Conservation (phyloP, 1,140 invertebrate genomes). For the Coptotermes formosanus region DNA sequence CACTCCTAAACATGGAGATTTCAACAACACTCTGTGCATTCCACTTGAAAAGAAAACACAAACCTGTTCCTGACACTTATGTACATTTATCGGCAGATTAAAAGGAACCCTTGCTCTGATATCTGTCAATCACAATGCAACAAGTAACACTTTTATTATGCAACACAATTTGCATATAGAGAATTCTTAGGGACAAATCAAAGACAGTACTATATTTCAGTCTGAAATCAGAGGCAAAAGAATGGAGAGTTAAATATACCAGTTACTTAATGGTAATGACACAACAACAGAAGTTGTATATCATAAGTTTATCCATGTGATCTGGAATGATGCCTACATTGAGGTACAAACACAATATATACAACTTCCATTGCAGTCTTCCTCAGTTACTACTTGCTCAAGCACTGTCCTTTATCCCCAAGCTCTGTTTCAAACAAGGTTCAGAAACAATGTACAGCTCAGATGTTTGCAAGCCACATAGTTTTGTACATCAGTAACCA, state of each 20-base stretch:
- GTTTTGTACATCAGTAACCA: background rate
- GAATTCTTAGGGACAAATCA: background rate
- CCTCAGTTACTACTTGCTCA: background rate
- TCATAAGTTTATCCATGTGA: background rate
- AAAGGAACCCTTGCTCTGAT: background rate
- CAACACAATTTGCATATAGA: background rate
- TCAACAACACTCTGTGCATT: background rate
- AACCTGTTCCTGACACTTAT: background rate
- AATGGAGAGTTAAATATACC: slow-evolving; percentile 8
- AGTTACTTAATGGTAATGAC: background rate
- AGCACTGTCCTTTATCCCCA: background rate
- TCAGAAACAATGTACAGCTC: background rate
- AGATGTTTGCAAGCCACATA: background rate
- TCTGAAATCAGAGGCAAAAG: background rate
- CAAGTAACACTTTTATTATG: background rate
- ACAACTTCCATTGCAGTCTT: slow-evolving; percentile 10
- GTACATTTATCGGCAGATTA: background rate
- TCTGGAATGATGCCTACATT: background rate
- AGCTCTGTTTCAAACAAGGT: background rate
- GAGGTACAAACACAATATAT: background rate
- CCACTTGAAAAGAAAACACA: background rate
- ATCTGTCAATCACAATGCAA: slow-evolving; percentile 3
- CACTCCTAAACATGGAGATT: background rate
- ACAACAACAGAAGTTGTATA: background rate
- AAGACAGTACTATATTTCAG: background rate